A percentile compares a stretch with the other conserved stretches of the same genome.
Evolutionary conservation across 2,113 vertebrate genomes (phyloP).

Genomic region (Aix galericulata): DNA sequence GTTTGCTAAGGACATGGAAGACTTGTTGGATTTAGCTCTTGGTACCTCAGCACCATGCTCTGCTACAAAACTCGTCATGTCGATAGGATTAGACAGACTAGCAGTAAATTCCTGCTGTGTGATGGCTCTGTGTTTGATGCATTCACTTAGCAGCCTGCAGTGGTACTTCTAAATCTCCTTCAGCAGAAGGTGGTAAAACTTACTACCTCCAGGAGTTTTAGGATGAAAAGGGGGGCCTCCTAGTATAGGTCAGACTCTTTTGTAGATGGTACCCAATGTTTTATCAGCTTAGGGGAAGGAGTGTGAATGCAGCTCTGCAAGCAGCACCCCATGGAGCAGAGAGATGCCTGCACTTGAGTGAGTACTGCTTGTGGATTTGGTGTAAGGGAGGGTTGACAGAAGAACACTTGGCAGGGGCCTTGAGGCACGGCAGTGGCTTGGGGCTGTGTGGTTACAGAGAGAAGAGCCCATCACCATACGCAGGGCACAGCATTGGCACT

Average conservation of each 20-base stretch:
- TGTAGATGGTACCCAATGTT: too few relatives aligned
- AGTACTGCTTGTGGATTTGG: accelerated
- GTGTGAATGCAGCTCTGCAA: neutral
- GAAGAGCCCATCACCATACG: accelerated
- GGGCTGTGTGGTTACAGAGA: accelerated
- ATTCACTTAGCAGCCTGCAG: accelerated
- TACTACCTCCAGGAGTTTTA: neutral
- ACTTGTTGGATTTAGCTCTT: neutral
- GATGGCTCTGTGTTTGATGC: neutral
- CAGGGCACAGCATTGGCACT: neutral
- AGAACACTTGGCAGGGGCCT: accelerated
- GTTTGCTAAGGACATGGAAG: neutral
- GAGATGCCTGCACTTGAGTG: neutral
- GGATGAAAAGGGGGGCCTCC: neutral
- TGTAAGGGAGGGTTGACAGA: neutral
- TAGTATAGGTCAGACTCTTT: neutral
- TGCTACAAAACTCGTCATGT: neutral
- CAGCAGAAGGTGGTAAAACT: neutral
- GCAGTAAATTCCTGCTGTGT: neutral
- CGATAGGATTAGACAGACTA: accelerated
- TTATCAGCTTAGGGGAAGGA: accelerated
- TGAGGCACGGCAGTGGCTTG: accelerated
- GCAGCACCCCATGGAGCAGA: neutral
- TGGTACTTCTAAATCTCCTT: neutral
- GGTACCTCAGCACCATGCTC: neutral